Percentiles rank a stretch among this genome's conserved stretches.
phyloP scores from a whole-genome alignment of 2,888 invertebrate species.

The Dynastes tityus region DNA sequence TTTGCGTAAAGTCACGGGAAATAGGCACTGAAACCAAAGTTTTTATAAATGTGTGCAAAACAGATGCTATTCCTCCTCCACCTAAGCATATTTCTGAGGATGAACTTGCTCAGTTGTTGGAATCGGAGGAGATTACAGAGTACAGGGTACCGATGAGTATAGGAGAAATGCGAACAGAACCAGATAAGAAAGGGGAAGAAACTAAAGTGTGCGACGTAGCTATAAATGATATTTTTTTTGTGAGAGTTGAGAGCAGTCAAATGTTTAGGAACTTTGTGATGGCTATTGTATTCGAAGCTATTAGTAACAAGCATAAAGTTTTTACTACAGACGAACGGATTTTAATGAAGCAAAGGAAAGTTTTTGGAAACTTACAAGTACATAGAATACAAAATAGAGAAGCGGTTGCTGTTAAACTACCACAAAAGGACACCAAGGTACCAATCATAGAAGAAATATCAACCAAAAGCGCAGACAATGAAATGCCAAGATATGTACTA shows the following conservation, averaged over 20 bases:
- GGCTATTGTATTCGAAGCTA: slow-evolving; percentile 84
- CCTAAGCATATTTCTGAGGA: slow-evolving; percentile 82
- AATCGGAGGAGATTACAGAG: slow-evolving; percentile 76
- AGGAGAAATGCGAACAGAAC: slow-evolving; percentile 84
- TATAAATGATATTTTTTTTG: slow-evolving; percentile 84
- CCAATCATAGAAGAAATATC: slow-evolving; percentile 35
- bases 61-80: slow-evolving; percentile 84
- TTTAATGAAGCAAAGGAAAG: slow-evolving; percentile 82
- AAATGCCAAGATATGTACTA: slow-evolving; percentile 75
- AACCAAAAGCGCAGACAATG: slow-evolving; percentile 60
- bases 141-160: slow-evolving; percentile 93
- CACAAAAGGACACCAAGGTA: slow-evolving; percentile 53
- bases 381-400: slow-evolving; percentile 84
- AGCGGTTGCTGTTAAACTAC: slow-evolving; percentile 69
- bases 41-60: slow-evolving; percentile 90
- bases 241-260: slow-evolving; percentile 80
- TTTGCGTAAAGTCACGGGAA: slow-evolving; percentile 84
- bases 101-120: slow-evolving; percentile 80
- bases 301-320: slow-evolving; percentile 85
- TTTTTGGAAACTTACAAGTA: slow-evolving; percentile 81
- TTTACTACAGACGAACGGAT: slow-evolving; percentile 79
- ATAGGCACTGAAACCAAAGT: slow-evolving; percentile 79
- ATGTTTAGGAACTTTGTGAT: slow-evolving; percentile 87
- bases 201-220: slow-evolving; percentile 89
- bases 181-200: slow-evolving; percentile 82